Evolutionary conservation across 2,113 vertebrate species (phyloP).

Genomic region (Platichthys stellatus): DNA sequence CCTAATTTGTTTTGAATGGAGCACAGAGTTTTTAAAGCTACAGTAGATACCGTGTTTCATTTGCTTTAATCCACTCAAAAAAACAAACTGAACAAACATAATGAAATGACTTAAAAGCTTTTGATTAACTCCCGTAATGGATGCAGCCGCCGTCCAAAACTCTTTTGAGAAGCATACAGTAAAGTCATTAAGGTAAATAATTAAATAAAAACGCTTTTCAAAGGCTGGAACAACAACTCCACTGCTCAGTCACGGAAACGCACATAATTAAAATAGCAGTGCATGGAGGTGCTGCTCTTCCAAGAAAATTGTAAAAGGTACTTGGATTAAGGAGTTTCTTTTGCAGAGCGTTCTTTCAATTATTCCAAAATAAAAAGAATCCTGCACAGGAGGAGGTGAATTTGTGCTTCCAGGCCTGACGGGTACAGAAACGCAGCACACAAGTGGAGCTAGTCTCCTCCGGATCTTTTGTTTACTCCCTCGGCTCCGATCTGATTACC

Average conservation of each 20-base stretch:
- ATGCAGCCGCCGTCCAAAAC: slow-evolving; percentile 22
- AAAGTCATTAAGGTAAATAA: slow-evolving; percentile 25
- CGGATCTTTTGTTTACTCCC: slow-evolving; percentile 42
- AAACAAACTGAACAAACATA: neutral
- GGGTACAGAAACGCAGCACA: slow-evolving; percentile 3
- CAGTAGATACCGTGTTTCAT: neutral
- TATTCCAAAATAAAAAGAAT: neutral
- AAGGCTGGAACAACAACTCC: neutral
- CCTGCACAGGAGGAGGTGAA: slow-evolving; percentile 1
- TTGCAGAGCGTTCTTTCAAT: neutral
- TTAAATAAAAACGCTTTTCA: slow-evolving; percentile 7
- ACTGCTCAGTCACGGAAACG: neutral
- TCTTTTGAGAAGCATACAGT: slow-evolving; percentile 5
- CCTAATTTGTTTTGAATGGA: neutral
- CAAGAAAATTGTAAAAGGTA: no score
- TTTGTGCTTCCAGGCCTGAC: no score
- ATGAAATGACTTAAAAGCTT: slow-evolving; percentile 10
- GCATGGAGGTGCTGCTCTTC: neutral
- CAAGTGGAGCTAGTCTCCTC: neutral
- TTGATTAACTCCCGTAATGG: slow-evolving; percentile 17
- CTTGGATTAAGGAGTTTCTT: neutral
- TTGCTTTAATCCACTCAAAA: neutral
- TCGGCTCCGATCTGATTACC: slow-evolving; percentile 54
- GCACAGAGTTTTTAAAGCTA: neutral
- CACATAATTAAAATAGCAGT: neutral